A percentile compares a stretch with the other conserved stretches of the same genome.
phyloP scores from a whole-genome alignment of 2,797 vertebrate species.

The Carapus acus region DNA sequence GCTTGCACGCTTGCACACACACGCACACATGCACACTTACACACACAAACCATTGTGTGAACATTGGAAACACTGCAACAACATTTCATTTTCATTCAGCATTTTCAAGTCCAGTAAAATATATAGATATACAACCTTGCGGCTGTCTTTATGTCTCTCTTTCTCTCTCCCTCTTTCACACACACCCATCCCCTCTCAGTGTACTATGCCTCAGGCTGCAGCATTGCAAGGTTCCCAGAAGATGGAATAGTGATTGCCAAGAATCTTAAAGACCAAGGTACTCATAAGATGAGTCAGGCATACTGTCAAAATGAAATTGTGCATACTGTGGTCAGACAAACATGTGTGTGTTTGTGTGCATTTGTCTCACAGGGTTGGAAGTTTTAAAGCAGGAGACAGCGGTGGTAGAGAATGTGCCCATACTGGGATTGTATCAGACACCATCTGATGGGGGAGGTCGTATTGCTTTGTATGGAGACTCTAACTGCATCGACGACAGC shows the following conservation, averaged over 20 bases:
- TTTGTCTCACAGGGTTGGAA: constrained; percentile 78
- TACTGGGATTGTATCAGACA: constrained; percentile 92
- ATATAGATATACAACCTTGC: no score
- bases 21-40: no score
- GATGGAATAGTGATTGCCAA: constrained; percentile 94
- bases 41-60: no score
- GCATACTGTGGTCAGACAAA: no score
- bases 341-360: constrained; percentile 6
- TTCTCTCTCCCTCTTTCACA: background rate
- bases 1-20: background rate
- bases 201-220: constrained; percentile 98
- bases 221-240: constrained; percentile 93
- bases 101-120: no score
- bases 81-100: no score
- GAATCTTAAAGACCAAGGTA: constrained; percentile 98
- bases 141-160: background rate
- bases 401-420: constrained; percentile 86
- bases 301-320: constrained; percentile 11
- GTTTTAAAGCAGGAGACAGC: constrained; percentile 94
- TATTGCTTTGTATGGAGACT: constrained; percentile 92
- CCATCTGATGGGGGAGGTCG: constrained; percentile 87
- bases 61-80: no score
- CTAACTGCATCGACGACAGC: constrained; percentile 97
- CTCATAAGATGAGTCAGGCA: background rate
- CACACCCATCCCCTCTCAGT: constrained; percentile 64